Base-by-base conservation (phyloP, 2,888 invertebrate species). In the Lordiphosa andalusiaca region DNA sequence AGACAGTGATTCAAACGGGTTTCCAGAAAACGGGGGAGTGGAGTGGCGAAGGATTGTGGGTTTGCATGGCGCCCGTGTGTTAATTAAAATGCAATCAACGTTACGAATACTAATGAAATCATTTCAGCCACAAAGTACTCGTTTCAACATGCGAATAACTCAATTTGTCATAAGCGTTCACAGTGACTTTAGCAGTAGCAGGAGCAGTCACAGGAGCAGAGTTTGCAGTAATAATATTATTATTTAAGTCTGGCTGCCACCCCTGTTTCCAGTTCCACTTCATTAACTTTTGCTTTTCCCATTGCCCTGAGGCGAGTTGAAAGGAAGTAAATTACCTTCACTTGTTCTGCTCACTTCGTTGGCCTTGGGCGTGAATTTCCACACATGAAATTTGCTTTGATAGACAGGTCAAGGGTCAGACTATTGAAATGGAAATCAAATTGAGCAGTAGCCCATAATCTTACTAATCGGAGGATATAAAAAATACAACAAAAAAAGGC, bases 81-180 rank as follows among this genome's bases (percentile, higher is more conserved):
- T 85, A 75, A 83, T 85, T 80, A 83, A 85, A 85, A 83, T 85
- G 84, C 84, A 85, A 80, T 85, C 84, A 80, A 73, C 62, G 85
- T 85, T 73, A 76, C 73, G 84, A 72, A 83, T 85, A 80, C 85
- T 83, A 80, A 80, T 80, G 67, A 85, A 72, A 69, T 75, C 64
- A 68, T 71, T 59, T 63, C 65, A 47, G 47, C 40, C 37, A 44
- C 38, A 41, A 30, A 37, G 57, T 33, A 65, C 35, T 58, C 35
- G 48, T 39, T 58, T 71, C 60, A 68, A 71, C 75, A 61, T 82
- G 76, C 13, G 77, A 66, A 84, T 77, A 82, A 77, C 84, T 77
- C 84, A 84, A 77, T 77, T 77, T 77, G 78, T 81, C 76, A 81
- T 64, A 69, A 48, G 51, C 55, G 13, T 52, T 37, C 50, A 42